phyloP scores from a whole-genome alignment of 2,888 invertebrate species.

The Melieria crassipennis region DNA sequence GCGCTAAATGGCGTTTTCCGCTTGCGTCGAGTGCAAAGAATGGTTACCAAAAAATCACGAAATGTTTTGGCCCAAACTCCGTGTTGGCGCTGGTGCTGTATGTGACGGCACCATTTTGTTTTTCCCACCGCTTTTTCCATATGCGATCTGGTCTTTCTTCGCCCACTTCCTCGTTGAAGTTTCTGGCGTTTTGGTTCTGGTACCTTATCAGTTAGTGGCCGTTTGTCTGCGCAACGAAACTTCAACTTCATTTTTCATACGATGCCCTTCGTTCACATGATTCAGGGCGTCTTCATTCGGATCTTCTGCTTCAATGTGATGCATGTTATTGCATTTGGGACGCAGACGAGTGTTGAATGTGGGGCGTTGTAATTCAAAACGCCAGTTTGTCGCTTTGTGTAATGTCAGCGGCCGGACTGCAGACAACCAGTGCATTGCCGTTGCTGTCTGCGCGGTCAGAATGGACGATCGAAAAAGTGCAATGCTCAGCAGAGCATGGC shows the following conservation, averaged over 20 bases:
- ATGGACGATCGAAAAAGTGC: slow-evolving; percentile 37
- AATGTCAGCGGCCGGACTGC: too few species aligned
- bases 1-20: too few species aligned
- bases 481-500: slow-evolving; percentile 47
- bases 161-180: not conserved
- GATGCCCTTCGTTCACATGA: too few species aligned
- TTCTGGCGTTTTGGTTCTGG: slow-evolving; percentile 14
- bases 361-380: too few species aligned
- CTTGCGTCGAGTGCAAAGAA: not conserved
- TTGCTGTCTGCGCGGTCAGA: not conserved
- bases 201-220: not conserved
- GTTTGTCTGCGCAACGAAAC: too few species aligned
- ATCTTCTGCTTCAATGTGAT: too few species aligned
- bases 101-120: slow-evolving; percentile 36
- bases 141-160: not conserved
- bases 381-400: too few species aligned
- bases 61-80: not conserved
- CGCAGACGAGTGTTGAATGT: too few species aligned
- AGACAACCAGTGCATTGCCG: not conserved
- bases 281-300: too few species aligned
- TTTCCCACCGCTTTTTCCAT: slow-evolving; percentile 22
- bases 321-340: too few species aligned
- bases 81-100: not conserved
- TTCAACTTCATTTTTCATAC: too few species aligned
- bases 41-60: not conserved